phyloP scores from a whole-genome alignment of 2,113 vertebrate genomes.

The Hippotragus niger region DNA sequence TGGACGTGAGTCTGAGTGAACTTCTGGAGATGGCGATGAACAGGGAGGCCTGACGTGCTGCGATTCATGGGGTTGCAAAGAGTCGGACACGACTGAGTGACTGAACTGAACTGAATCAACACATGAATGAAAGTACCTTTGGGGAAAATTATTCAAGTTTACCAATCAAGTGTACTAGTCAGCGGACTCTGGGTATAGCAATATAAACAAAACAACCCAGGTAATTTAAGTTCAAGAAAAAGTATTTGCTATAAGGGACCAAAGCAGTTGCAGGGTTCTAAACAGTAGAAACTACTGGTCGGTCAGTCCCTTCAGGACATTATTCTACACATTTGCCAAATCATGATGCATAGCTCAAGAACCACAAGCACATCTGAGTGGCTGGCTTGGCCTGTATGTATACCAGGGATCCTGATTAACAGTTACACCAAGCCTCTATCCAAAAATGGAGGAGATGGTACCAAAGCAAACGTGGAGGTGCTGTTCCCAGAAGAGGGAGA shows the following conservation, averaged over 20 bases:
- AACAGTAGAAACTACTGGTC: background rate
- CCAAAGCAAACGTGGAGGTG: rapidly evolving
- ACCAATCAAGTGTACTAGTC: background rate
- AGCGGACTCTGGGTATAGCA: background rate
- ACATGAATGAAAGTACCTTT: background rate
- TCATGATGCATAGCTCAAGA: background rate
- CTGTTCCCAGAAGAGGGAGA: background rate
- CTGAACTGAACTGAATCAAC: background rate
- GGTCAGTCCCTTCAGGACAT: background rate
- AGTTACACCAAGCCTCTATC: background rate
- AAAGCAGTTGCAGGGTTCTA: background rate
- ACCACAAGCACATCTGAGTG: background rate
- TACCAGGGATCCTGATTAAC: background rate
- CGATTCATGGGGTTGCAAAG: too few species aligned
- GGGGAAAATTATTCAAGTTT: background rate
- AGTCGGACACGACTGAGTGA: too few species aligned
- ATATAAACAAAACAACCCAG: background rate
- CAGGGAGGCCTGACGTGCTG: too few species aligned
- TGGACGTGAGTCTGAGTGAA: too few species aligned
- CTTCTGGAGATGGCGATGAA: too few species aligned
- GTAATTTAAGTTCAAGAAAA: background rate
- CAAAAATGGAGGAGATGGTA: background rate
- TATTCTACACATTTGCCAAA: background rate
- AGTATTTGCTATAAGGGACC: background rate
- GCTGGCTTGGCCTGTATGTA: background rate